These are phyloP conservation scores for Anaspis maculata DNA, from an alignment of 2,888 invertebrate species.

Conservation along the genomic window DNA sequence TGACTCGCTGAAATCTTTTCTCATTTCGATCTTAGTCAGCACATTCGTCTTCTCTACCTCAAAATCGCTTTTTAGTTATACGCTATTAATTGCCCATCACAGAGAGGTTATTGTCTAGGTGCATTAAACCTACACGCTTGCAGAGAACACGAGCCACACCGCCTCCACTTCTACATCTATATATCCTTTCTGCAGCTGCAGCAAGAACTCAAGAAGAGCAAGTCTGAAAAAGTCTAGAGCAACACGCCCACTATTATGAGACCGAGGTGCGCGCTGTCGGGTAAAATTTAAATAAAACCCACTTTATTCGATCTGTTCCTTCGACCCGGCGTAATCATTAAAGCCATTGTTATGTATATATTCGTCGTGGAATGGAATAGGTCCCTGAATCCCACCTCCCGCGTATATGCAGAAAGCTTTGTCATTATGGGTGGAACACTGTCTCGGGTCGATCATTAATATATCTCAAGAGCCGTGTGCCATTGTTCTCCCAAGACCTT, in stretches of 20 bases:
- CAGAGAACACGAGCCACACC: conserved; percentile 2
- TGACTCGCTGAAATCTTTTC: no score
- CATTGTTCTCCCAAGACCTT: conserved; percentile 13
- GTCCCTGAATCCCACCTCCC: no score
- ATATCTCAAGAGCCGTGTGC: conserved; percentile 4
- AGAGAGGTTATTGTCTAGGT: no score
- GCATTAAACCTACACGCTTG: not conserved
- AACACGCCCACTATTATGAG: conserved; percentile 2
- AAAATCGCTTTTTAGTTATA: no score
- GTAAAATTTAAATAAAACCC: conserved; percentile 3
- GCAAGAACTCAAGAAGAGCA: not conserved
- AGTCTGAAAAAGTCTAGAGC: not conserved
- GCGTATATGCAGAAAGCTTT: conserved; percentile 15
- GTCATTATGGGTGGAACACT: conserved; percentile 18
- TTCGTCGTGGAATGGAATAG: no score
- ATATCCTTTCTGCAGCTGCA: conserved; percentile 1
- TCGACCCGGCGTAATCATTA: conserved; percentile 4
- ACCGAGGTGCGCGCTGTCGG: not conserved
- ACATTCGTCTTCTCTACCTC: no score
- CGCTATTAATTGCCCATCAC: no score
- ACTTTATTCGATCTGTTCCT: not conserved
- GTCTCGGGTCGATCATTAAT: conserved; percentile 14
- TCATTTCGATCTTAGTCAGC: no score
- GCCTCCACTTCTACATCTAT: conserved; percentile 1
- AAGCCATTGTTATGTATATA: conserved; percentile 18